These are phyloP conservation scores for Danio jaintianensis DNA, from an alignment of 2,797 vertebrate species.

Conservation along the genomic window DNA sequence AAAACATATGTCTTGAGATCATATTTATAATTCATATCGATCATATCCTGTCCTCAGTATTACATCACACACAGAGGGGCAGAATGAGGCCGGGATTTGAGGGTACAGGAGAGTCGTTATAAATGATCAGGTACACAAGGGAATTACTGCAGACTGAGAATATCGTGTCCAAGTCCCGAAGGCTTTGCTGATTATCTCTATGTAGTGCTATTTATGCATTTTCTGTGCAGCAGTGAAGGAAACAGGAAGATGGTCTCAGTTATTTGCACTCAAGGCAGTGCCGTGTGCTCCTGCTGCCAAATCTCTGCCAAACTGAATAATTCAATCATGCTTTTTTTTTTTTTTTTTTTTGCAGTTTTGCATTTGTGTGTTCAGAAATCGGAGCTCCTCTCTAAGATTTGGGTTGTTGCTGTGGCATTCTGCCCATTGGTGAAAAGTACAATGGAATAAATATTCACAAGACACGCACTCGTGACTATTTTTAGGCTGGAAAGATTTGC, in stretches of 20 bases:
- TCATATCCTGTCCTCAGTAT: constrained; percentile 74
- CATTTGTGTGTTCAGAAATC: constrained; percentile 78
- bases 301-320: constrained; percentile 85
- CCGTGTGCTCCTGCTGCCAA: constrained; percentile 80
- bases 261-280: constrained; percentile 79
- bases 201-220: constrained; percentile 84
- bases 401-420: constrained; percentile 70
- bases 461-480: constrained; percentile 49
- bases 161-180: constrained; percentile 75
- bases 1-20: constrained; percentile 56
- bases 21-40: constrained; percentile 66
- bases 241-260: constrained; percentile 76
- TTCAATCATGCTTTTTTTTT: constrained; percentile 77
- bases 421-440: constrained; percentile 47
- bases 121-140: constrained; percentile 70
- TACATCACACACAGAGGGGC: constrained; percentile 68
- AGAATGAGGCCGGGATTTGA: constrained; percentile 43
- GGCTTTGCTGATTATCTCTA: constrained; percentile 73
- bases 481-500: constrained; percentile 51
- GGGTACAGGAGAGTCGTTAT: constrained; percentile 55
- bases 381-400: constrained; percentile 73
- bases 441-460: constrained; percentile 54
- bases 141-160: constrained; percentile 79
- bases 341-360: constrained; percentile 67
- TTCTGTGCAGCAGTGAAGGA: constrained; percentile 84